A percentile compares a stretch with the other conserved stretches of the same genome.
Evolutionary conservation across 1,140 invertebrate species (phyloP).

Genomic region (Mercenaria mercenaria): DNA sequence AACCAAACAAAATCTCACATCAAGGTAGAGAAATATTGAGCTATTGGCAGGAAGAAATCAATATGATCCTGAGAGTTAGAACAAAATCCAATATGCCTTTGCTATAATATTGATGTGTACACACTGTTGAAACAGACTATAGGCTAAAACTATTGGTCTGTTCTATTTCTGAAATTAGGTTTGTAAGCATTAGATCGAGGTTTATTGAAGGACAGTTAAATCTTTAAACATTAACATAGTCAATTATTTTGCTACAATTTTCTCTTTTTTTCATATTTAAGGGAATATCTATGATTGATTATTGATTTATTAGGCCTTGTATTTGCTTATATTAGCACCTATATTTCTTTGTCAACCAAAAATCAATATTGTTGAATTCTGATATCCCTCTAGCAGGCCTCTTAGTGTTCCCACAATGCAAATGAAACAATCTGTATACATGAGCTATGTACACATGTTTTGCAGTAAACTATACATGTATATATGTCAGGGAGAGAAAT

Average conservation of each 20-base stretch:
- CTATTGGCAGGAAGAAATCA: conserved; percentile 50
- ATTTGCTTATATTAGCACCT: not conserved
- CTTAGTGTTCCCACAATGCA: conserved; percentile 56
- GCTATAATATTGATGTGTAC: conserved; percentile 35
- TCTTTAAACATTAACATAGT: not conserved
- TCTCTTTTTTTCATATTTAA: not conserved
- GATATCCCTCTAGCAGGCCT: conserved; percentile 7
- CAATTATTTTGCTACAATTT: not conserved
- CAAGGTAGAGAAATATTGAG: conserved; percentile 51
- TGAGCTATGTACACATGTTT: conserved; percentile 65
- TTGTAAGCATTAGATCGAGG: conserved; percentile 40
- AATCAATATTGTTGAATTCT: not conserved
- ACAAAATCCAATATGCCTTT: conserved; percentile 44
- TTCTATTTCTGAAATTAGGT: conserved; percentile 61
- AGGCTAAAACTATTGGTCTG: conserved; percentile 58
- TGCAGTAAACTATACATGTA: conserved; percentile 65
- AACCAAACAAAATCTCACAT: conserved; percentile 30
- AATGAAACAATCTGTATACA: conserved; percentile 67
- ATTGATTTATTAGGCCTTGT: not conserved
- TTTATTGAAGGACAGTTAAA: not conserved
- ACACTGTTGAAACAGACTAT: conserved; percentile 49
- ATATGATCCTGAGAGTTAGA: conserved; percentile 26
- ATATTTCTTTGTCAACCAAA: not conserved
- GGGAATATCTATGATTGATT: not conserved
- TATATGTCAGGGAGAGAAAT: conserved; percentile 53